A percentile compares a stretch with the other conserved stretches of the same genome.
phyloP scores from a whole-genome alignment of 2,797 vertebrate genomes.

The Sebastes nivosus region DNA sequence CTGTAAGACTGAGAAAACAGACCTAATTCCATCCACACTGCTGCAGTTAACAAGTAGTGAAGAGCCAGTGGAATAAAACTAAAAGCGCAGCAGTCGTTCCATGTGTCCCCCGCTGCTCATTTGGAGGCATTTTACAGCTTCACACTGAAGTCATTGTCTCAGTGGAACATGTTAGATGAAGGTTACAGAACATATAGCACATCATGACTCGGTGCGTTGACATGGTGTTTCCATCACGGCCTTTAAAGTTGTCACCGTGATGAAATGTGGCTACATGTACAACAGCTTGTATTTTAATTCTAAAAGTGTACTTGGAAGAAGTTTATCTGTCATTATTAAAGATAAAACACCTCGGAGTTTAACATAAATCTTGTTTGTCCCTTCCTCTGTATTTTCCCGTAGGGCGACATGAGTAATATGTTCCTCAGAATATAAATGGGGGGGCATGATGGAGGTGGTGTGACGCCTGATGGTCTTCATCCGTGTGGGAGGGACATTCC shows the following conservation, averaged over 20 bases:
- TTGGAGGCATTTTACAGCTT: constrained; percentile 59
- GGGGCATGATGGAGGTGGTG: constrained; percentile 35
- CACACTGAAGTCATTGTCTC: constrained; percentile 49
- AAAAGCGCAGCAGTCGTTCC: neutral
- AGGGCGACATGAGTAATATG: constrained; percentile 44
- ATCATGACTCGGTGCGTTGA: constrained; percentile 3
- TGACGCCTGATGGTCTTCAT: constrained; percentile 36
- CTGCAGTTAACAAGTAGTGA: constrained; percentile 39
- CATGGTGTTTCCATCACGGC: constrained; percentile 31
- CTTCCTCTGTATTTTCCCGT: constrained; percentile 1
- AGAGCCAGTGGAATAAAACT: constrained; percentile 32
- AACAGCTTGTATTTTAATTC: neutral
- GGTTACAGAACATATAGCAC: constrained; percentile 45
- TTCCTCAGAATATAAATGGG: constrained; percentile 29
- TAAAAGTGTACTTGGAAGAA: neutral
- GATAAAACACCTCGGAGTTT: neutral
- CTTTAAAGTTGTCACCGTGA: constrained; percentile 20
- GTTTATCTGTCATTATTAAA: neutral
- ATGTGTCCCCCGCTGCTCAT: constrained; percentile 46
- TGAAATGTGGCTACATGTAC: neutral
- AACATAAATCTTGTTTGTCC: constrained; percentile 11
- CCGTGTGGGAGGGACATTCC: constrained; percentile 72
- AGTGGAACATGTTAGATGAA: constrained; percentile 43
- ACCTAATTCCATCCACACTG: constrained; percentile 38
- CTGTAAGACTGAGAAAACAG: constrained; percentile 21